Evolutionary conservation across 2,797 vertebrate genomes (phyloP), one percentile per base, ranked within the genome.

Genomic region (Falco cherrug): DNA sequence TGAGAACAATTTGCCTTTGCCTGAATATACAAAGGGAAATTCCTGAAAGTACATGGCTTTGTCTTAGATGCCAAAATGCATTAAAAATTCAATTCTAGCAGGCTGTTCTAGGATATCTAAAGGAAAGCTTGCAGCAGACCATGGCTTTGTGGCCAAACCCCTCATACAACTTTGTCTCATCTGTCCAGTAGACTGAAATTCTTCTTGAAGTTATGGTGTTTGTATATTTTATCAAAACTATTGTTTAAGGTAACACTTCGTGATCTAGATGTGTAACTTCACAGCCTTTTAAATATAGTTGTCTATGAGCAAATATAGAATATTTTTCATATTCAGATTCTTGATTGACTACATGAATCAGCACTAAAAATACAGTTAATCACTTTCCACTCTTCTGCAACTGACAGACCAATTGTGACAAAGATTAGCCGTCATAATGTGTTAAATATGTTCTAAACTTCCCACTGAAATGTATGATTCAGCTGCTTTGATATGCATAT

Each of bases 401-500:
- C 56, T 91, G 90, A 57, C 82, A 93, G 93, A 82, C 45, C 59
- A 92, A 96, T 95, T 95, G 87, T 91, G 77, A 89, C 74, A 91
- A 57, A 92, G 78, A 96, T 92, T 95, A 95, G 88, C 93, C 37
- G 4, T 96, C 85, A 93, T 81, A 89, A 77, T 76, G 61, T 79
- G 68, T 93, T 91, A 81, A 94, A 78, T 69, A 79, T 68, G 61
- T 91, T 95, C 95, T 48, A 43, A 81, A 90, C 69, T 79, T 98
- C 92, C 92, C 78, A 68, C 76, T 84, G 83, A 70, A 97, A 96
- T 91, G 80, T 81, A 91, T 93, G 96, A 97, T 96, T 97, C 96
- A 96, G 80, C 85, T 96, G 70, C 93, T 97, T 95, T 97, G 97
- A 97, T 97, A 92, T 87, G 76, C 74, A 96, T 89, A 90, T 85